A percentile compares a stretch with the other conserved stretches of the same genome.
phyloP scores from a whole-genome alignment of 2,888 invertebrate genomes.

The Trichogramma evanescens region DNA sequence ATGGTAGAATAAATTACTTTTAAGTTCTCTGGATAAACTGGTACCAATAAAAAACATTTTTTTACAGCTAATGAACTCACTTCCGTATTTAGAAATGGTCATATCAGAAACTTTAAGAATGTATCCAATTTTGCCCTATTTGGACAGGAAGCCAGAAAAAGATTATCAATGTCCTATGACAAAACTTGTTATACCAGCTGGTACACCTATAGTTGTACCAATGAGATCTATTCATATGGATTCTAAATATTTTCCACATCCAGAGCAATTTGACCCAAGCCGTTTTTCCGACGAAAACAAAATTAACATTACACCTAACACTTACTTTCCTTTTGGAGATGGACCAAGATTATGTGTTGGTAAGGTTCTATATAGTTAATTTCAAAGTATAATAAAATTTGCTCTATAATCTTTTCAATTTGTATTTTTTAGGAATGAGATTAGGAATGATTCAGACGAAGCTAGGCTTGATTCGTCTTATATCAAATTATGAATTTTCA shows the following conservation, averaged over 20 bases:
- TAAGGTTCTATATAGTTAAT: constrained; percentile 17
- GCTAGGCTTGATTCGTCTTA: constrained; percentile 30
- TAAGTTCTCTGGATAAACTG: neutral
- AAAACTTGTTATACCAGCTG: constrained; percentile 34
- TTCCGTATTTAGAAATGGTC: constrained; percentile 36
- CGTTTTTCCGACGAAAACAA: constrained; percentile 42
- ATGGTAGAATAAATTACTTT: constrained; percentile 26
- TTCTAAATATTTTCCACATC: constrained; percentile 41
- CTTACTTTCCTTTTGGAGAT: constrained; percentile 42
- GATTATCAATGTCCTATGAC: constrained; percentile 35
- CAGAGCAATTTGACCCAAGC: constrained; percentile 45
- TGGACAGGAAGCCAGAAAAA: constrained; percentile 30
- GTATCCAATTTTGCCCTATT: constrained; percentile 40
- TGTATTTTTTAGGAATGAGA: constrained; percentile 30
- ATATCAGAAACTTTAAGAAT: constrained; percentile 43
- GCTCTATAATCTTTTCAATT: neutral
- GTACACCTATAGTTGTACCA: constrained; percentile 39
- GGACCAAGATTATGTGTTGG: constrained; percentile 43
- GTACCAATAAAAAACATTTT: neutral
- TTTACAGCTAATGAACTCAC: constrained; percentile 20
- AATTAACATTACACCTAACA: constrained; percentile 28
- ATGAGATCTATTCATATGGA: constrained; percentile 42
- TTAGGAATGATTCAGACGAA: constrained; percentile 36
- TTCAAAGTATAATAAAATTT: neutral
- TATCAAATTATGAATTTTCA: constrained; percentile 32